Percentiles rank a stretch among this genome's conserved stretches.
These are phyloP conservation scores for Dendrolimus pini DNA, from an alignment of 2,888 invertebrate species.

Conservation along the genomic window DNA sequence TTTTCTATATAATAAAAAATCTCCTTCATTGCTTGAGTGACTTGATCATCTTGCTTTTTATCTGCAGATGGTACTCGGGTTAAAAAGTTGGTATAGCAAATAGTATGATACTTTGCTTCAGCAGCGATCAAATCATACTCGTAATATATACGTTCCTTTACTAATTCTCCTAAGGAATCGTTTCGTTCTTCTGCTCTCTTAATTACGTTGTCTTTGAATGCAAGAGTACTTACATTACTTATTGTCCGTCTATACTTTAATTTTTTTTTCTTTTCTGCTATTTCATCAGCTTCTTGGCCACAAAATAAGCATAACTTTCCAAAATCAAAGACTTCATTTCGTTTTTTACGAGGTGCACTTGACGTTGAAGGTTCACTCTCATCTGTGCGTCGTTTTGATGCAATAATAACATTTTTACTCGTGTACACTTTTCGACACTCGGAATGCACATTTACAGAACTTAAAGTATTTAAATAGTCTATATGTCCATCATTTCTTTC, in stretches of 20 bases:
- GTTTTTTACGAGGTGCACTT: constrained; percentile 22
- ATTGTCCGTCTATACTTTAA: constrained; percentile 28
- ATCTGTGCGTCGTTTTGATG: constrained; percentile 21
- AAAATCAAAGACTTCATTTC: constrained; percentile 26
- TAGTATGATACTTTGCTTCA: no score
- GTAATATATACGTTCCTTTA: constrained; percentile 25
- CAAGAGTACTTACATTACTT: constrained; percentile 23
- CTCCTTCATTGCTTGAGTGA: constrained; percentile 35
- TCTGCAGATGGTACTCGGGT: constrained; percentile 25
- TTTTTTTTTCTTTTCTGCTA: constrained; percentile 28
- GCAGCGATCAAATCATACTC: constrained; percentile 29
- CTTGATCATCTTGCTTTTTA: constrained; percentile 33
- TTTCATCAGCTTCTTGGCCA: constrained; percentile 32
- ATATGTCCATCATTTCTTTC: constrained; percentile 21
- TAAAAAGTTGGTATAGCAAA: not conserved
- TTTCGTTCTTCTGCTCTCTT: constrained; percentile 35
- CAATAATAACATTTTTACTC: constrained; percentile 19
- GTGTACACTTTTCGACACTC: constrained; percentile 24
- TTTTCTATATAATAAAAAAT: constrained; percentile 40
- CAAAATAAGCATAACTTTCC: constrained; percentile 34
- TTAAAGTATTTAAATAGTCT: constrained; percentile 22
- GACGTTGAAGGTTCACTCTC: constrained; percentile 17
- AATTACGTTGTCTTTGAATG: constrained; percentile 28
- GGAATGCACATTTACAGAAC: constrained; percentile 22
- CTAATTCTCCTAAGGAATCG: constrained; percentile 30